These are phyloP conservation scores for Chalcosyrphus nemorum DNA, from an alignment of 2,888 invertebrate genomes.

Conservation along the genomic window DNA sequence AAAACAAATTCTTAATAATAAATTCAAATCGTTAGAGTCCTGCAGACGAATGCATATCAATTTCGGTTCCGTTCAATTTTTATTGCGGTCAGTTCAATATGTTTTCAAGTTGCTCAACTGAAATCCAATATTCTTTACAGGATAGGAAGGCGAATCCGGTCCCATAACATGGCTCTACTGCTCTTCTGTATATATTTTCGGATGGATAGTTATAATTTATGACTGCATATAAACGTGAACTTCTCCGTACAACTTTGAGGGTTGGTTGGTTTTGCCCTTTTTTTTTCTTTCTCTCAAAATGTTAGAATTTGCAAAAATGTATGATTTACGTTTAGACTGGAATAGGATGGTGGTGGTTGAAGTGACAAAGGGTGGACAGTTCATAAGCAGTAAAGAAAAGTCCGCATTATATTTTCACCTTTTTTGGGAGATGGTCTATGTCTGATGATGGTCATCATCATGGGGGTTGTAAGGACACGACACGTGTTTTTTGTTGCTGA, in stretches of 20 bases:
- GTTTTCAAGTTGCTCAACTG: constrained; percentile 65
- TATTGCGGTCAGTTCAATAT: constrained; percentile 72
- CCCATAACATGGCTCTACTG: constrained; percentile 31
- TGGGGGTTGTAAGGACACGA: constrained; percentile 48
- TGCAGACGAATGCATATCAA: constrained; percentile 72
- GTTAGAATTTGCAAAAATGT: constrained; percentile 36
- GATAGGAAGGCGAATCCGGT: constrained; percentile 46
- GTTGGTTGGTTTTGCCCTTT: neutral
- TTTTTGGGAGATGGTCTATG: constrained; percentile 18
- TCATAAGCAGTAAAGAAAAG: neutral
- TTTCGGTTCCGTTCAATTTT: constrained; percentile 70
- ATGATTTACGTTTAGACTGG: constrained; percentile 49
- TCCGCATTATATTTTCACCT: constrained; percentile 53
- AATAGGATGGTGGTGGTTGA: neutral
- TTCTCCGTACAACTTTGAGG: neutral
- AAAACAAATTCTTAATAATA: constrained; percentile 64
- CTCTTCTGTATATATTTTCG: constrained; percentile 14
- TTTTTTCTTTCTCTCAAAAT: constrained; percentile 15
- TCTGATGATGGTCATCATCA: constrained; percentile 53
- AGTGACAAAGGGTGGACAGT: constrained; percentile 42
- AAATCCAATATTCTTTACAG: constrained; percentile 65
- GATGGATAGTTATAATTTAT: constrained; percentile 69
- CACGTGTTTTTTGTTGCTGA: constrained; percentile 71
- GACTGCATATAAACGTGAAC: constrained; percentile 50
- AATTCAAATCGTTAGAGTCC: constrained; percentile 66